Evolutionary conservation across 1,140 invertebrate species (phyloP).

Genomic region (Drosophila mayri): DNA sequence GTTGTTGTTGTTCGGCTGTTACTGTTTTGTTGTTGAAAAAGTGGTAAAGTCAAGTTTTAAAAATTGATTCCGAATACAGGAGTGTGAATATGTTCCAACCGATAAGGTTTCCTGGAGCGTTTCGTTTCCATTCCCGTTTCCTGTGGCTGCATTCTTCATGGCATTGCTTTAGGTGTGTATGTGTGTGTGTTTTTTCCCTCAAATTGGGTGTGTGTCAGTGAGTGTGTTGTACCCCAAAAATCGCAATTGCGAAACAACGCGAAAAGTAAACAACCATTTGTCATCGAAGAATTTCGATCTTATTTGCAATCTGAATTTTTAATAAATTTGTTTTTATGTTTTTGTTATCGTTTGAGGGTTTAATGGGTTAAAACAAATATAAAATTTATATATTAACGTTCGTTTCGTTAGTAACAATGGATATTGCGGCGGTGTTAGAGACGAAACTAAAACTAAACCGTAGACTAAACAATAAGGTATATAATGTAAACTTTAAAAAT

Average conservation of each 20-base stretch:
- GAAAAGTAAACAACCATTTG: conserved; percentile 75
- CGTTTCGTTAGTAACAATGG: conserved; percentile 31
- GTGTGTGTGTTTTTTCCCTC: conserved; percentile 5
- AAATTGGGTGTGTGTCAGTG: conserved; percentile 10
- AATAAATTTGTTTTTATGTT: conserved; percentile 43
- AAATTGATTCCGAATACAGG: conserved; percentile 47
- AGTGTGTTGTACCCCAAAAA: conserved; percentile 12
- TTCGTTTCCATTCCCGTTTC: conserved; percentile 26
- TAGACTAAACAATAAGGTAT: conserved; percentile 32
- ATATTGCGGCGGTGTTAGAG: conserved; percentile 48
- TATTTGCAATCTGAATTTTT: conserved; percentile 65
- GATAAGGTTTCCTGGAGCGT: conserved; percentile 21
- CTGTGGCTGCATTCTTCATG: conserved; percentile 56
- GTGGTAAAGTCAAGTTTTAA: conserved; percentile 42
- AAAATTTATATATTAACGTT: conserved; percentile 48
- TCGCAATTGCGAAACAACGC: conserved; percentile 31
- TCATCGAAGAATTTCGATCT: conserved; percentile 38
- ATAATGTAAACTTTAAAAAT: conserved; percentile 1
- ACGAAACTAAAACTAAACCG: conserved; percentile 27
- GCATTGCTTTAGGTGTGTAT: conserved; percentile 37
- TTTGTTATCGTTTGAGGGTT: conserved; percentile 24
- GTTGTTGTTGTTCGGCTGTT: conserved; percentile 66
- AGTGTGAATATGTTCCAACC: conserved; percentile 22
- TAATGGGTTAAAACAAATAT: conserved; percentile 51
- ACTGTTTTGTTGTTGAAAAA: conserved; percentile 24